A percentile compares a stretch with the other conserved stretches of the same genome.
phyloP scores from a whole-genome alignment of 1,140 invertebrate species.

The Euura saliciscinereae region DNA sequence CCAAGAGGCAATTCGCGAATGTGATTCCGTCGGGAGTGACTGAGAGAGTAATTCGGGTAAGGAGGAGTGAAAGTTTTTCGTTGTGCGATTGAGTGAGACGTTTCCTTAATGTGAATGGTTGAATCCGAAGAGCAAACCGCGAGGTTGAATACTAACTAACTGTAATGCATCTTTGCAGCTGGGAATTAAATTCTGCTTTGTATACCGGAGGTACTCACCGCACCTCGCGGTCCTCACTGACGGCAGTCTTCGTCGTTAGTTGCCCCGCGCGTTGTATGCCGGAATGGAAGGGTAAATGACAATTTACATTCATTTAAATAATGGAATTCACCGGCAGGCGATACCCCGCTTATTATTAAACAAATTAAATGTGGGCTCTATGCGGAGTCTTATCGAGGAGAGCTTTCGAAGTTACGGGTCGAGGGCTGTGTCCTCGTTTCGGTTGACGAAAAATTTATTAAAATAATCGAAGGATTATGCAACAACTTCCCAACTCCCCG shows the following conservation, averaged over 20 bases:
- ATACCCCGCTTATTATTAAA: background rate
- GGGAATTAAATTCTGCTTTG: slow-evolving; percentile 1
- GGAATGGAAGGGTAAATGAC: background rate
- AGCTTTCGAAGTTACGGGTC: too few species aligned
- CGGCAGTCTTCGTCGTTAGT: background rate
- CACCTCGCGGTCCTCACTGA: background rate
- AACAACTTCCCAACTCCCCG: too few species aligned
- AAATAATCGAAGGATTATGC: too few species aligned
- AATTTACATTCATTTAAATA: slow-evolving; percentile 6
- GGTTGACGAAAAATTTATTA: too few species aligned
- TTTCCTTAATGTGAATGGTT: background rate
- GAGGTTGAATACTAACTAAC: background rate
- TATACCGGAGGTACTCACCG: background rate
- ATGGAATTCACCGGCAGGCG: background rate
- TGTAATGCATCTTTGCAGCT: background rate
- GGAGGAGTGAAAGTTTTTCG: background rate
- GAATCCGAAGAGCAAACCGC: background rate
- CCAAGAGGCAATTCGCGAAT: background rate
- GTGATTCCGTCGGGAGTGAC: background rate
- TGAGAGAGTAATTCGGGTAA: background rate
- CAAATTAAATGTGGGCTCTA: background rate
- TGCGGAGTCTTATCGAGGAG: background rate
- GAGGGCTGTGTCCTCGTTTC: too few species aligned
- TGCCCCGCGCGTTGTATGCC: background rate
- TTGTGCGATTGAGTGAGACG: background rate